Percentiles rank a stretch among this genome's conserved stretches.
Conservation (phyloP, 2,888 invertebrate genomes). For the Rhorus exstirpatorius region DNA sequence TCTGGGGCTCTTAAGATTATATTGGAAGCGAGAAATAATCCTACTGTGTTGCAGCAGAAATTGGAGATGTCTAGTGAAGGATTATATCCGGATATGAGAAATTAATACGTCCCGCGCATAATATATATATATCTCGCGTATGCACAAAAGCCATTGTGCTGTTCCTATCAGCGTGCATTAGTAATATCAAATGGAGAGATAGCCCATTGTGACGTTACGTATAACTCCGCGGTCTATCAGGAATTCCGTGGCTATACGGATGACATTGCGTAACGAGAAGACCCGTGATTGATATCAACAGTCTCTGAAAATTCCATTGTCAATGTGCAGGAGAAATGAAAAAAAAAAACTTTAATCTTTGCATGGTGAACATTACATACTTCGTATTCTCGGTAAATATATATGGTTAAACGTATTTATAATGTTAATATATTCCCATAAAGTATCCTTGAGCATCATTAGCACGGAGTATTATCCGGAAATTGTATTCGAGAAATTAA, state of each 20-base stretch:
- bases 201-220: conserved; percentile 28
- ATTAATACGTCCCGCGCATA: conserved; percentile 56
- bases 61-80: conserved; percentile 4
- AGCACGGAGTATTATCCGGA: too few species aligned
- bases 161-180: conserved; percentile 30
- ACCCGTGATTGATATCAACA: background rate
- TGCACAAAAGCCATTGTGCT: conserved; percentile 40
- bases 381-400: too few species aligned
- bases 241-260: background rate
- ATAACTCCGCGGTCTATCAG: conserved; percentile 25
- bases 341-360: too few species aligned
- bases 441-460: too few species aligned
- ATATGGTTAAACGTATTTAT: too few species aligned
- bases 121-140: conserved; percentile 19
- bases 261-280: conserved; percentile 24
- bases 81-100: conserved; percentile 35
- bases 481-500: too few species aligned
- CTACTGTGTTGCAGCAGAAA: background rate
- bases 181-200: conserved; percentile 24
- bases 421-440: too few species aligned
- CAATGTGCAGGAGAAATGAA: too few species aligned
- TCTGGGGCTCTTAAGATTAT: conserved; percentile 3
- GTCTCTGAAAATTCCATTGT: background rate
- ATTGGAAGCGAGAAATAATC: background rate
- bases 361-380: too few species aligned